phyloP scores from a whole-genome alignment of 2,888 invertebrate species.

The Drosophila eohydei region DNA sequence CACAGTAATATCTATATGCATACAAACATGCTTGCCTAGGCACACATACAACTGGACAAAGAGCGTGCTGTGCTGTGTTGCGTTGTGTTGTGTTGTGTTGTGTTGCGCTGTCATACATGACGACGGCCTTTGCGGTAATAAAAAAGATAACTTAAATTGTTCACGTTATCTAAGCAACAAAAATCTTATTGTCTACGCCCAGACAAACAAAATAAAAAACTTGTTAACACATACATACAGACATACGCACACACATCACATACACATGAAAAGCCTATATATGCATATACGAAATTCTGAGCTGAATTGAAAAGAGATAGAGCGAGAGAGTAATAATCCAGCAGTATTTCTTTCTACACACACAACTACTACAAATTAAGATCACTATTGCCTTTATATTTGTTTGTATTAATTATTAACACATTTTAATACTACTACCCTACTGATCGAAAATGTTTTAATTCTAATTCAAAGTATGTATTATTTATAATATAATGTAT shows the following conservation, averaged over 20 bases:
- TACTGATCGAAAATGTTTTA: no score
- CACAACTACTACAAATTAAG: no score
- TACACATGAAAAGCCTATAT: not conserved
- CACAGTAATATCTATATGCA: conserved; percentile 3
- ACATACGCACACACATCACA: not conserved
- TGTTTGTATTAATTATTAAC: no score
- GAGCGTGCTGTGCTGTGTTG: not conserved
- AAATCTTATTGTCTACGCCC: conserved; percentile 36
- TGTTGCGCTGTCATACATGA: conserved; percentile 2
- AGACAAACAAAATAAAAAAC: conserved; percentile 40
- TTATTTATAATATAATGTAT: no score
- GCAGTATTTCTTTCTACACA: no score
- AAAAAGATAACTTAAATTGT: conserved; percentile 32
- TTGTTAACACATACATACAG: conserved; percentile 16
- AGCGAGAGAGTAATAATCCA: no score
- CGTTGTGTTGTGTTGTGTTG: not conserved
- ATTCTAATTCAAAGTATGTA: no score
- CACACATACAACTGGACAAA: conserved; percentile 6
- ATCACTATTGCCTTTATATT: no score
- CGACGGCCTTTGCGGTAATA: conserved; percentile 22
- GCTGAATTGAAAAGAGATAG: no score
- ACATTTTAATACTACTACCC: no score
- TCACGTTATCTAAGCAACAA: conserved; percentile 36
- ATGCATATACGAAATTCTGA: no score
- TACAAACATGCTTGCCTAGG: conserved; percentile 4